These are phyloP conservation scores for Henricia sp. DNA, from an alignment of 53 echinoderm and acorn worm species.

Conservation along the genomic window DNA sequence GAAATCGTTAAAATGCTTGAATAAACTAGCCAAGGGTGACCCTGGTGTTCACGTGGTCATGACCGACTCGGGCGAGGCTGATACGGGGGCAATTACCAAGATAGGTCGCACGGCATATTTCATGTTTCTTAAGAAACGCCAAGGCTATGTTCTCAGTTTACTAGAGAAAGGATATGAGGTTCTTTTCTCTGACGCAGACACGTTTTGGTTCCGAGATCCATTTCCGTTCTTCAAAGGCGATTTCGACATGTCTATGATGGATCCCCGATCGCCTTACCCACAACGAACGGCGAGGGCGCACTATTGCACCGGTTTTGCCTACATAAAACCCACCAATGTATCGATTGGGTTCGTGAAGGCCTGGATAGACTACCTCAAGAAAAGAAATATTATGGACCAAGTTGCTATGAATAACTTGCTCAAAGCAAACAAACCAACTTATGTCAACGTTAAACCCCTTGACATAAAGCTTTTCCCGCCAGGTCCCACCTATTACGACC, in stretches of 20 bases:
- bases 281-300: neutral
- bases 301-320: slow-evolving; percentile 1
- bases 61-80: neutral
- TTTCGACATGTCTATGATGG: slow-evolving; percentile 17
- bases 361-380: slow-evolving; percentile 13
- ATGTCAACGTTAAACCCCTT: slow-evolving; percentile 2
- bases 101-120: neutral
- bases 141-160: neutral
- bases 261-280: neutral
- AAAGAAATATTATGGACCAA: neutral
- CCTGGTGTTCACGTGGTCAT: neutral
- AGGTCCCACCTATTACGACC: neutral
- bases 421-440: neutral
- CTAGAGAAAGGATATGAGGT: slow-evolving; percentile 36
- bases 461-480: slow-evolving; percentile 15
- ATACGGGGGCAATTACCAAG: no score
- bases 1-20: neutral
- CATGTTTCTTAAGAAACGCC: slow-evolving; percentile 23
- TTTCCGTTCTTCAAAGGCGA: slow-evolving; percentile 47
- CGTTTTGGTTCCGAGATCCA: slow-evolving; percentile 43
- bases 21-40: neutral
- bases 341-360: slow-evolving; percentile 4
- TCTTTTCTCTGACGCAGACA: slow-evolving; percentile 36
- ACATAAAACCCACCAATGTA: slow-evolving; percentile 7
- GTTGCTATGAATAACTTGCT: slow-evolving; percentile 19